Base-by-base conservation (phyloP, 2,113 vertebrate species). In the Dipodomys merriami region DNA sequence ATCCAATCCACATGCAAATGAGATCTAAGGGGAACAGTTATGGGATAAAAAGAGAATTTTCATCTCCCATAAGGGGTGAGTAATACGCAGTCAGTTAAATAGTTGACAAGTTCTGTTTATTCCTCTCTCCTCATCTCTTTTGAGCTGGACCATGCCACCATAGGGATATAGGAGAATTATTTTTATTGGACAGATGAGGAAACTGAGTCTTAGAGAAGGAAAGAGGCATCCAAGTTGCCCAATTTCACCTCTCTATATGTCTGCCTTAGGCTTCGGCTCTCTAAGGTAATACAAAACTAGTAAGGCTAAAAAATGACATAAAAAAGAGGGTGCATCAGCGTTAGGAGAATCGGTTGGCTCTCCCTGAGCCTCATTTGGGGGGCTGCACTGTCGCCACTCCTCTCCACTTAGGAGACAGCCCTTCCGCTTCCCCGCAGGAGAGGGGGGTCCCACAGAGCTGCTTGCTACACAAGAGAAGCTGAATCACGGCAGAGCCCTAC, bases 401-500 rank as follows among this genome's bases (percentile, higher is more conserved):
- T 39, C 39, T 39, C 39, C 39, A 39, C 39, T 39, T 39, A 83
- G 87, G 4, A 25, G 83, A 68, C 69, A 15, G 74, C 22, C 11
- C 27, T 8, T 80, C 23, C 33, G 60, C 68, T 23, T 1, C 6
- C 71, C 62, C 60, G 81, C 84, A 88, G 44, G 33, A 82, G 94
- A 95, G 92, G 13, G 13, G 9, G 91, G 91, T 60, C 93, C 72
- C 2, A 82, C 82, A 83, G 46, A 64, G 49, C 68, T 33, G 76
- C 76, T 27, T 16, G 53, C 53, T 57, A 13, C 15, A 57, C 53
- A 57, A 57, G 53, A 33, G 90, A 79, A 95, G 93, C 71, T 62
- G 96, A 92, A 68, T 97, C 96, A 94, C 13, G 57, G 13, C 87
- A 71, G 15, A 96, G 86, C 78, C 77, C 73, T 74, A 25, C 88